Evolutionary conservation across 2,113 vertebrate species (phyloP).

Genomic region (Pseudorectes ferrugineus): DNA sequence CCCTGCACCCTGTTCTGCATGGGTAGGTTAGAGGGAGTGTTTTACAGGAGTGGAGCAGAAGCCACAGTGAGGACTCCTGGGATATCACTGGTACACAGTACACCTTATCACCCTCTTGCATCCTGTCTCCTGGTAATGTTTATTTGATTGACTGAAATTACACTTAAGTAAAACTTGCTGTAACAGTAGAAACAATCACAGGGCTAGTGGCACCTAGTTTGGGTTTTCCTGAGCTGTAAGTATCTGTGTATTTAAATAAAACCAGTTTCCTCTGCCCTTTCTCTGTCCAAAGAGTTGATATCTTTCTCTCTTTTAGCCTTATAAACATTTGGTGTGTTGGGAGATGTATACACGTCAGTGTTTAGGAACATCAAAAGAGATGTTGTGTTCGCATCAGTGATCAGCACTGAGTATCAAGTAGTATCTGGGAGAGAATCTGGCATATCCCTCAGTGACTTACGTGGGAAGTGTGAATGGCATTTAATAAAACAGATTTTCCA

Average conservation of each 20-base stretch:
- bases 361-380: slow-evolving; percentile 57
- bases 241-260: background rate
- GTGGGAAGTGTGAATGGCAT: slow-evolving; percentile 59
- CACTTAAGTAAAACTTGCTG: background rate
- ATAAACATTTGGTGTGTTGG: background rate
- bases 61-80: background rate
- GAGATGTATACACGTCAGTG: slow-evolving; percentile 4
- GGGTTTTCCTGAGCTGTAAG: background rate
- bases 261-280: background rate
- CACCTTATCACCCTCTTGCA: background rate
- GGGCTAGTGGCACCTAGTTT: background rate
- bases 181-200: background rate
- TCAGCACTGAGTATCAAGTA: slow-evolving; percentile 22
- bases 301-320: background rate
- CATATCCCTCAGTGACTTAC: slow-evolving; percentile 51
- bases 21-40: background rate
- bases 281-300: background rate
- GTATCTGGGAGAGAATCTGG: slow-evolving; percentile 34
- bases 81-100: background rate
- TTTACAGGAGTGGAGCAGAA: background rate
- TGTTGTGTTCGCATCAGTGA: slow-evolving; percentile 29
- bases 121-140: background rate
- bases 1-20: background rate
- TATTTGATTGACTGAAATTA: background rate
- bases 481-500: slow-evolving; percentile 66